A percentile compares a stretch with the other conserved stretches of the same genome.
phyloP scores from a whole-genome alignment of 2,113 vertebrate species.

The Callionymus lyra region DNA sequence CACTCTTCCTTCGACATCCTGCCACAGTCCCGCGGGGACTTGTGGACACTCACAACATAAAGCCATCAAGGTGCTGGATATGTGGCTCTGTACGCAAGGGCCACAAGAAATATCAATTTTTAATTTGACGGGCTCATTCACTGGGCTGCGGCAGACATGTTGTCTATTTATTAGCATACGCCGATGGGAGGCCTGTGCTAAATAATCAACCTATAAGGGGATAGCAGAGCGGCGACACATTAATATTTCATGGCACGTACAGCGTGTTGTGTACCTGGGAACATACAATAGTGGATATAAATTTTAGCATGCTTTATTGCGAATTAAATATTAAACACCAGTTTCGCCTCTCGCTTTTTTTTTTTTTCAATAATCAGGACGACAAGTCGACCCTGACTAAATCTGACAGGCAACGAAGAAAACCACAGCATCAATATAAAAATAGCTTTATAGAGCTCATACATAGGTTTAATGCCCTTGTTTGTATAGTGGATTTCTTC shows the following conservation, averaged over 20 bases:
- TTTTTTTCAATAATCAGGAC: slow-evolving; percentile 2
- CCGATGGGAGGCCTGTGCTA: slow-evolving; percentile 42
- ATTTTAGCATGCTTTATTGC: slow-evolving; percentile 49
- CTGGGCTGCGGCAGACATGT: slow-evolving; percentile 20
- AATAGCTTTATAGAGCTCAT: too few species aligned
- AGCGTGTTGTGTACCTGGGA: slow-evolving; percentile 33
- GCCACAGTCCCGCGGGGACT: slow-evolving; percentile 13
- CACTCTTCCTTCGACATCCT: slow-evolving; percentile 4
- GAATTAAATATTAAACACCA: slow-evolving; percentile 40
- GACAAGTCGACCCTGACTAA: slow-evolving; percentile 1
- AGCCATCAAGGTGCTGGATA: slow-evolving; percentile 30
- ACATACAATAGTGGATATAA: slow-evolving; percentile 35
- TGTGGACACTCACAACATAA: slow-evolving; percentile 22
- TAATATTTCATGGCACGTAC: slow-evolving; percentile 50
- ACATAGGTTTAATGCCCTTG: too few species aligned
- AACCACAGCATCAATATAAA: too few species aligned
- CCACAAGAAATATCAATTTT: slow-evolving; percentile 57
- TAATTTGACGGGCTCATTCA: slow-evolving; percentile 51
- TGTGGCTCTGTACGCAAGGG: slow-evolving; percentile 38
- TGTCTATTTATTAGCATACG: slow-evolving; percentile 61
- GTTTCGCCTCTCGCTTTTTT: slow-evolving; percentile 4
- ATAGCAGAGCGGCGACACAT: slow-evolving; percentile 28
- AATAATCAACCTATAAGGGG: slow-evolving; percentile 50
- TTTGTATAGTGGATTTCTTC: too few species aligned
- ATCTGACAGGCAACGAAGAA: background rate